Base-by-base conservation (phyloP, 2,797 vertebrate genomes). In the Melanotaenia maccullochi region DNA sequence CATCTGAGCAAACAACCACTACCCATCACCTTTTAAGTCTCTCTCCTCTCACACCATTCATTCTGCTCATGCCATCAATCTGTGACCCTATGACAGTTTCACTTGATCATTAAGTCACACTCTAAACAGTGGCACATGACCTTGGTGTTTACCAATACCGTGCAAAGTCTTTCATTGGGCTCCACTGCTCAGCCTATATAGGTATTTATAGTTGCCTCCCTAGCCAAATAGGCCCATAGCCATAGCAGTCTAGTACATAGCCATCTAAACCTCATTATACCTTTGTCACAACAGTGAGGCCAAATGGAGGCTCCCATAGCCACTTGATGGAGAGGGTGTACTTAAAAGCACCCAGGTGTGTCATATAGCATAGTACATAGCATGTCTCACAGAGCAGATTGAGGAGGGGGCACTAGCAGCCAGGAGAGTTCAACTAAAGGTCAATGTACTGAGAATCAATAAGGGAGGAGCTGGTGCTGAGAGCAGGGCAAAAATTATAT, bases 261-360 rank as follows among this genome's bases (percentile, higher is more conserved):
- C 93, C 93, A 94, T 94, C 93, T 91, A 95, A 91, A 92, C 90
- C 92, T 94, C 93, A 94, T 94, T 94, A 94, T 90, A 90, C 91
- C 88, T 90, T 90, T 92, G 93, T 93, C 93, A 94, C 92, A 93
- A 92, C 90, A 88, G 87, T 88, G 87, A 90, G 87, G 89, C 90
- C 90, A 94, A 94, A 94, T 94, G 92, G 92, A 92, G 90, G 92
- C 91, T 93, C 91, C 93, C 93, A 92, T 93, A 92, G 91, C 88
- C 68, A 65, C 76, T 84, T 93, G 93, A 94, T 94, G 90, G 92
- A 94, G 89, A 90, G 92, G 93, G 88, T 90, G 91, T 89, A 90
- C 91, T 93, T 93, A 93, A 92, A 91, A 90, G 91, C 94, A 93
- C 91, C 92, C 93, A 93, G 92, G 92, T 94, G 91, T 94, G 92